A percentile compares a stretch with the other conserved stretches of the same genome.
These are phyloP conservation scores for Koerneria pararmatus DNA, from an alignment of 2,888 invertebrate genomes.

Conservation along the genomic window DNA sequence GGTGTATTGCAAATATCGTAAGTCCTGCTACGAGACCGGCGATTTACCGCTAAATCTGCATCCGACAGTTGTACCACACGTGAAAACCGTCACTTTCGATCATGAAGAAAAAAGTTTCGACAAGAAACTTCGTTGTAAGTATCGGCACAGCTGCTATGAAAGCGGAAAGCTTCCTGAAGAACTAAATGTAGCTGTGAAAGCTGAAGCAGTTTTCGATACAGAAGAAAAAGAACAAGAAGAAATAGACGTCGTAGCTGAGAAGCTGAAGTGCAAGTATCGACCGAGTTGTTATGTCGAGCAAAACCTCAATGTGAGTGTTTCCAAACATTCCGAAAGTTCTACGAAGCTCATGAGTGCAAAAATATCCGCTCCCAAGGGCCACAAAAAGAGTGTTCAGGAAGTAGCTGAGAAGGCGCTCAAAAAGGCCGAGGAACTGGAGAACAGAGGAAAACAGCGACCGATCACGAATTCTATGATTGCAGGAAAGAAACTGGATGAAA, in stretches of 20 bases:
- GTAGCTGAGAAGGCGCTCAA: conserved; percentile 37
- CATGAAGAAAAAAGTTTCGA: too few species aligned
- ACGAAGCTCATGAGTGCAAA: conserved; percentile 24
- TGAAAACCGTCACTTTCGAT: too few species aligned
- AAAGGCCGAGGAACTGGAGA: conserved; percentile 58
- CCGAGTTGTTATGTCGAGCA: conserved; percentile 37
- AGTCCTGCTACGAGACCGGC: conserved; percentile 53
- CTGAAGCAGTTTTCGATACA: conserved; percentile 31
- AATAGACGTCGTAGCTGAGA: conserved; percentile 28
- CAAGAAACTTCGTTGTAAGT: conserved; percentile 32
- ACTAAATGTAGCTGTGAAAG: conserved; percentile 17
- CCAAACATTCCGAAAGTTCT: not conserved
- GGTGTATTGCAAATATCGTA: conserved; percentile 50
- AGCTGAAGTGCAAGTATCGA: conserved; percentile 43
- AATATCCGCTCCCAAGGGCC: conserved; percentile 32
- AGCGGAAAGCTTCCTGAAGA: conserved; percentile 36
- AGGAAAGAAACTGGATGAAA: conserved; percentile 33
- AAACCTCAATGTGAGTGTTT: conserved; percentile 28
- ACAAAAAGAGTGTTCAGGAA: conserved; percentile 41
- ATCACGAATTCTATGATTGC: conserved; percentile 29
- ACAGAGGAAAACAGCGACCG: conserved; percentile 42
- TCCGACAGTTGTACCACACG: too few species aligned
- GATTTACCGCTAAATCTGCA: too few species aligned
- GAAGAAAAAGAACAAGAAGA: conserved; percentile 35
- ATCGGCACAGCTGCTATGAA: conserved; percentile 44